Conservation (phyloP, 2,888 invertebrate genomes). For the Ophion ventricosus region DNA sequence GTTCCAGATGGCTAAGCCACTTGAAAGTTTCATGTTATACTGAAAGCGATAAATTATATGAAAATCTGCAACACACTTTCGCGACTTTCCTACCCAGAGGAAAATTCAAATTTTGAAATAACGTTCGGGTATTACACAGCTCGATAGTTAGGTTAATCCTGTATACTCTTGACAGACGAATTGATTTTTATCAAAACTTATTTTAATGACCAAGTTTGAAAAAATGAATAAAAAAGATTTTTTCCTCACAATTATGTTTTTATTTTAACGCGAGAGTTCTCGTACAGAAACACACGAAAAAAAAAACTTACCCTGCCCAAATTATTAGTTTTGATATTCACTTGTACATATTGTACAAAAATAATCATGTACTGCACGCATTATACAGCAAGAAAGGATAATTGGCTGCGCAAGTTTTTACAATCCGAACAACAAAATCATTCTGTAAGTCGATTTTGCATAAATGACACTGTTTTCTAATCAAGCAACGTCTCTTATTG, state of each 20-base stretch:
- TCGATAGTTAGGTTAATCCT: neutral
- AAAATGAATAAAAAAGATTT: neutral
- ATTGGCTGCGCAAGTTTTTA: too few species aligned
- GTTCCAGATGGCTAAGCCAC: slow-evolving; percentile 51
- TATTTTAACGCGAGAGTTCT: neutral
- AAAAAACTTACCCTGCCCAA: too few species aligned
- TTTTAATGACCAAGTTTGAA: neutral
- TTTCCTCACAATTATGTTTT: neutral
- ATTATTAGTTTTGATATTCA: too few species aligned
- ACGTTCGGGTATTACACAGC: neutral
- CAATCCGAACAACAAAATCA: too few species aligned
- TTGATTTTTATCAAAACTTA: neutral
- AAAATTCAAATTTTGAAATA: neutral
- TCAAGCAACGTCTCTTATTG: too few species aligned
- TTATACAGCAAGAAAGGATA: too few species aligned
- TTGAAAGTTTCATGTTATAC: slow-evolving; percentile 30
- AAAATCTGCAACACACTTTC: slow-evolving; percentile 36
- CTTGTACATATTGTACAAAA: too few species aligned
- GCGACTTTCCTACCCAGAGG: neutral
- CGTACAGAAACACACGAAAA: neutral
- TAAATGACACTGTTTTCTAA: too few species aligned
- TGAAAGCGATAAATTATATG: slow-evolving; percentile 38
- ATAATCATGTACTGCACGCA: too few species aligned
- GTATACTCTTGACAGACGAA: neutral
- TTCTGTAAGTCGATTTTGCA: too few species aligned